phyloP scores from a whole-genome alignment of 2,797 vertebrate species.

The Linurgus olivaceus region DNA sequence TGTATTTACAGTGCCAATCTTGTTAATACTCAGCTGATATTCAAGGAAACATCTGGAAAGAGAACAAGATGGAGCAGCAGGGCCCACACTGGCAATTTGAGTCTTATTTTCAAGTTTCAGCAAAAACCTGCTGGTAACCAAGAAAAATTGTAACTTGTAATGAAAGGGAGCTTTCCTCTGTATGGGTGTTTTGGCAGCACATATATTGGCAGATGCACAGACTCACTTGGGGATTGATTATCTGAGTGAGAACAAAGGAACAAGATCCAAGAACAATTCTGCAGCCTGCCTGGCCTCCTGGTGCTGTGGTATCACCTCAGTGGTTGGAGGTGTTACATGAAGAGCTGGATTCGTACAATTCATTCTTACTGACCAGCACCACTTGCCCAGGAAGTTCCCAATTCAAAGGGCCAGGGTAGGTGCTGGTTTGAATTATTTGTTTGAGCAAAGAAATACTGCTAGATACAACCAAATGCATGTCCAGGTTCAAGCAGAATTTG shows the following conservation, averaged over 20 bases:
- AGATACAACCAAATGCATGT: background rate
- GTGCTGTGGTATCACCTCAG: background rate
- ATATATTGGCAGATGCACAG: background rate
- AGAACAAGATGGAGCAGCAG: background rate
- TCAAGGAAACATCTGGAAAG: background rate
- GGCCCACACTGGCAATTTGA: background rate
- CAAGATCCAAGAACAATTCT: background rate
- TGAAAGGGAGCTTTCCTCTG: background rate
- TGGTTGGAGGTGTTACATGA: background rate
- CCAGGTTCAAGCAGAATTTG: background rate
- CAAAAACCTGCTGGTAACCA: background rate
- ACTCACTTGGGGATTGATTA: background rate
- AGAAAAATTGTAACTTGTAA: background rate
- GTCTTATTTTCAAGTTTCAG: conserved; percentile 15
- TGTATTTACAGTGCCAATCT: background rate
- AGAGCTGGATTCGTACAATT: background rate
- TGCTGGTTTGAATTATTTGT: background rate
- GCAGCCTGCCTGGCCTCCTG: background rate
- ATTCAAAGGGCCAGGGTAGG: background rate
- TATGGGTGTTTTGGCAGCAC: background rate
- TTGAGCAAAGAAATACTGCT: background rate
- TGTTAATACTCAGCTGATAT: background rate
- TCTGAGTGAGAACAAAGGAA: background rate
- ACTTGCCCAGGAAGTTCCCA: background rate
- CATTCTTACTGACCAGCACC: background rate